Evolutionary conservation across 2,888 invertebrate species (phyloP).

Genomic region (Linnaemya vulpina): DNA sequence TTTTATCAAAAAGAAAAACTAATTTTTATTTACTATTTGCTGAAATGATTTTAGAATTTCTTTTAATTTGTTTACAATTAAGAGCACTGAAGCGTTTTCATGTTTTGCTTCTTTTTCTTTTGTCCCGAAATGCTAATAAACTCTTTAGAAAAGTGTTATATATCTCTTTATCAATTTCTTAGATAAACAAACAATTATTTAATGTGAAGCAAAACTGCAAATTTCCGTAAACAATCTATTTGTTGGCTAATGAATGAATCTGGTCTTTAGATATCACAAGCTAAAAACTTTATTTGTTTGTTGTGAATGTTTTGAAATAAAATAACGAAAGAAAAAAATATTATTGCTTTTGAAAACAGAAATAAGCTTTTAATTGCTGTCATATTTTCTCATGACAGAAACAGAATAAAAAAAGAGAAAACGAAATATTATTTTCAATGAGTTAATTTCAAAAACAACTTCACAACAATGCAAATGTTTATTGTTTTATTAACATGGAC

Average conservation of each 20-base stretch:
- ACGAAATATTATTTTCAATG: neutral
- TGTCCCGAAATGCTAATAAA: slow-evolving; percentile 40
- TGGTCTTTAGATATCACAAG: slow-evolving; percentile 32
- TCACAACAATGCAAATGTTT: neutral
- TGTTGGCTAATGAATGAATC: neutral
- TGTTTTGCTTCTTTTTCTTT: slow-evolving; percentile 8
- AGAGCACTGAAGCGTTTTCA: neutral
- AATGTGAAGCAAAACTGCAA: neutral
- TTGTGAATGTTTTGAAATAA: slow-evolving; percentile 24
- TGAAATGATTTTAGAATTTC: slow-evolving; percentile 12
- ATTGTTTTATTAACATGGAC: neutral
- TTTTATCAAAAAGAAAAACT: slow-evolving; percentile 12
- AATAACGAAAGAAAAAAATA: neutral
- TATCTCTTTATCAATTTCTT: neutral
- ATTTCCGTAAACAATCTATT: neutral
- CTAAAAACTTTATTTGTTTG: slow-evolving; percentile 12
- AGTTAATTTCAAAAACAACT: neutral
- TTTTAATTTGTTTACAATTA: slow-evolving; percentile 33
- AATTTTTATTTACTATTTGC: slow-evolving; percentile 40
- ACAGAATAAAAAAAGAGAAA: neutral
- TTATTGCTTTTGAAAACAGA: slow-evolving; percentile 12
- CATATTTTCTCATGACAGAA: neutral
- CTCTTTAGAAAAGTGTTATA: slow-evolving; percentile 44
- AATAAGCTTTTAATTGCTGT: neutral
- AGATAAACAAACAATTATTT: slow-evolving; percentile 19